phyloP scores from a whole-genome alignment of 2,888 invertebrate genomes.

The Piscicola geometra region DNA sequence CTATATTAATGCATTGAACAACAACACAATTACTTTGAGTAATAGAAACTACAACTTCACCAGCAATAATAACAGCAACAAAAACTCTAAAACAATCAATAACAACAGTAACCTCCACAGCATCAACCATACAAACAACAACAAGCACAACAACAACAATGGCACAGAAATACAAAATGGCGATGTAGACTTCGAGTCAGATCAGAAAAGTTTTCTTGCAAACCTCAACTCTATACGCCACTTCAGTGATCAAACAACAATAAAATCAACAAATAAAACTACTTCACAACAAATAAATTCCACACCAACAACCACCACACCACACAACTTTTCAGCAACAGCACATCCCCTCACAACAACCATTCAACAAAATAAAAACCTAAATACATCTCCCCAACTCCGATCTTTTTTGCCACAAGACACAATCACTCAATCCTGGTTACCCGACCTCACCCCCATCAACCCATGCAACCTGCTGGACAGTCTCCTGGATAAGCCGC shows the following conservation, averaged over 20 bases:
- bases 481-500: constrained; percentile 11
- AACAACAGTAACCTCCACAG: not conserved
- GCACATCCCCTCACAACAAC: no score
- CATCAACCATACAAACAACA: constrained; percentile 8
- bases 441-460: constrained; percentile 29
- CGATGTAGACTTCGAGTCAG: not conserved
- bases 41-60: not conserved
- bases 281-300: no score
- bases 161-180: not conserved
- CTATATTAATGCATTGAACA: not conserved
- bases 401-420: no score
- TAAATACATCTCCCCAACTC: no score
- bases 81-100: not conserved
- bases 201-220: constrained; percentile 3
- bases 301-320: no score
- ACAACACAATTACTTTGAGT: not conserved
- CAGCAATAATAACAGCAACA: not conserved
- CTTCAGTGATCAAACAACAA: not conserved
- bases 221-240: not conserved
- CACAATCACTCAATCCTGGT: no score
- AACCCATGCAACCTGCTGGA: not conserved
- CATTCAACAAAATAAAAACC: no score
- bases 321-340: no score
- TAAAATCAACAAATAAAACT: not conserved
- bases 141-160: constrained; percentile 1